phyloP scores from a whole-genome alignment of 2,113 vertebrate species.

The Himantopus leucocephalus region DNA sequence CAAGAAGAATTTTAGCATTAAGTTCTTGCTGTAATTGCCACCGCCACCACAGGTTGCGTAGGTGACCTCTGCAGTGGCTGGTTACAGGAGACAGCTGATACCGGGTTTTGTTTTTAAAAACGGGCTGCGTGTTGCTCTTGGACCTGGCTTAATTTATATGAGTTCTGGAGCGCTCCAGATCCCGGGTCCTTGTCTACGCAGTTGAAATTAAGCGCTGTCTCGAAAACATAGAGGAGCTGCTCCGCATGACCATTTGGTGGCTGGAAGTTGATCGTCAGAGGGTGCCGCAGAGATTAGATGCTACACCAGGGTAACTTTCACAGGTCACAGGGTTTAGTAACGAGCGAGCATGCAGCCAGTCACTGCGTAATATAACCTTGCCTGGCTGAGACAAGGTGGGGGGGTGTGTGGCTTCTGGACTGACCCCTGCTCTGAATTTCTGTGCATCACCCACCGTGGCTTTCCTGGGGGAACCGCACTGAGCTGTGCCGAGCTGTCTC shows the following conservation, averaged over 20 bases:
- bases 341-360: neutral
- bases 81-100: neutral
- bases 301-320: neutral
- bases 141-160: neutral
- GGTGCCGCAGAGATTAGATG: accelerated
- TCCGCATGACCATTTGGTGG: accelerated
- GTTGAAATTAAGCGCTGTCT: neutral
- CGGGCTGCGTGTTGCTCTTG: neutral
- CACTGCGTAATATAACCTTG: accelerated
- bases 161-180: neutral
- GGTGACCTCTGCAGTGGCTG: accelerated
- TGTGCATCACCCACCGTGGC: accelerated
- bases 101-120: neutral
- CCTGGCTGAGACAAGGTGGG: neutral
- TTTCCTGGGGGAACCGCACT: accelerated
- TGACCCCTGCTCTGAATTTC: neutral
- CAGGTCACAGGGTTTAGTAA: neutral
- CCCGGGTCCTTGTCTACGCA: neutral
- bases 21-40: neutral
- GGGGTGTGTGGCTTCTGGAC: neutral
- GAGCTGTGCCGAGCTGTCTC: neutral
- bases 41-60: accelerated
- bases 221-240: neutral
- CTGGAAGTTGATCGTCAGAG: neutral
- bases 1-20: neutral